Evolutionary conservation across 2,797 vertebrate genomes (phyloP).

Genomic region (Crocodylus rhombifer): DNA sequence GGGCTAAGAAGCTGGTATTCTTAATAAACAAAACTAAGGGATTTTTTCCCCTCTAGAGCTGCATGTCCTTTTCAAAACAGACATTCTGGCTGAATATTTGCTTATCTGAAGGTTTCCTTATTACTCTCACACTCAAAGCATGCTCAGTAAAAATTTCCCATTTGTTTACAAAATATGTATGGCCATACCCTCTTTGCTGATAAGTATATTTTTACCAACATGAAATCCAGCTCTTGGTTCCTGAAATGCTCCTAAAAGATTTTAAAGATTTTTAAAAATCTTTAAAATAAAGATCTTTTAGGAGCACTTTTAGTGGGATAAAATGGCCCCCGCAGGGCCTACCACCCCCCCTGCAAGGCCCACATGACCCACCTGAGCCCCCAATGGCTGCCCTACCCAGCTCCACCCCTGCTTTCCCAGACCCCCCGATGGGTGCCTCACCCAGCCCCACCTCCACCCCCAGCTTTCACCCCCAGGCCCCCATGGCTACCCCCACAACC

Average conservation of each 20-base stretch:
- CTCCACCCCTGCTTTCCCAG: no score
- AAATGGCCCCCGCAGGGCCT: no score
- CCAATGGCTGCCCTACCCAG: no score
- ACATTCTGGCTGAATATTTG: not conserved
- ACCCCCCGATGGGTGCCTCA: no score
- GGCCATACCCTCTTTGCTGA: not conserved
- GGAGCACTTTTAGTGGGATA: no score
- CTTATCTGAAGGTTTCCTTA: not conserved
- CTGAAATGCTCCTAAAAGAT: not conserved
- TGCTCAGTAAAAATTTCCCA: not conserved
- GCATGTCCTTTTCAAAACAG: not conserved
- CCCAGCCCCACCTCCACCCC: no score
- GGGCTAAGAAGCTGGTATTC: not conserved
- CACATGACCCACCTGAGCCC: no score
- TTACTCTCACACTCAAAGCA: not conserved
- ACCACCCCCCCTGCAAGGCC: no score
- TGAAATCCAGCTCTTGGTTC: constrained; percentile 2
- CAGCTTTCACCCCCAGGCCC: no score
- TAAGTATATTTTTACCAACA: not conserved
- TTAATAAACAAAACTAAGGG: not conserved
- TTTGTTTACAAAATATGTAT: not conserved
- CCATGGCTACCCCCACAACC: no score
- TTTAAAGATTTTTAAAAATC: no score
- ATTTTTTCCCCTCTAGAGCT: not conserved
- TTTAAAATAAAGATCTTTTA: no score